Evolutionary conservation across 2,797 vertebrate genomes (phyloP).

Genomic region (Micropoecilia bifurca): DNA sequence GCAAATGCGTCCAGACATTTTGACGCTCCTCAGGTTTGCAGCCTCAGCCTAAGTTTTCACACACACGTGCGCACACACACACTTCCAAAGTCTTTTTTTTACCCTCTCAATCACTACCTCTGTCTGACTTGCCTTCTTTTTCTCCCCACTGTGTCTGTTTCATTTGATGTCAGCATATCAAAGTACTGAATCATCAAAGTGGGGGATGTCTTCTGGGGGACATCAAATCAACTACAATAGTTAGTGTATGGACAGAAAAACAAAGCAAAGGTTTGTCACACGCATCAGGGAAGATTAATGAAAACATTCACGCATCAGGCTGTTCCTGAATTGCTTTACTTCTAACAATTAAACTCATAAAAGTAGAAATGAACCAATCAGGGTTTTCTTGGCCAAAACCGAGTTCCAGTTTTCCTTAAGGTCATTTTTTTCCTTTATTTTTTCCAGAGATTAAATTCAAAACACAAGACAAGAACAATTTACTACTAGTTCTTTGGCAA

Average conservation of each 20-base stretch:
- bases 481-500: not conserved
- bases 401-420: not conserved
- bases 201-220: conserved; percentile 92
- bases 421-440: not conserved
- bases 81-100: conserved; percentile 41
- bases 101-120: conserved; percentile 62
- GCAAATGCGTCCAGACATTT: conserved; percentile 94
- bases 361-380: not conserved
- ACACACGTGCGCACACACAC: conserved; percentile 38
- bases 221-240: conserved; percentile 80
- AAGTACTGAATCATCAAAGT: conserved; percentile 98
- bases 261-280: conserved; percentile 83
- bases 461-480: not conserved
- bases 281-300: conserved; percentile 37
- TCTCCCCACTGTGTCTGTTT: conserved; percentile 74
- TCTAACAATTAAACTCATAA: conserved; percentile 3
- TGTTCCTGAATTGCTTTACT: conserved; percentile 4
- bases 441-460: not conserved
- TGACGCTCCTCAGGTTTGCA: conserved; percentile 90
- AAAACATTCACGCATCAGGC: conserved; percentile 33
- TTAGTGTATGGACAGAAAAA: conserved; percentile 73
- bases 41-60: conserved; percentile 85
- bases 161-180: conserved; percentile 98
- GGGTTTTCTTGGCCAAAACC: not conserved
- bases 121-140: conserved; percentile 72